Evolutionary conservation across 2,797 vertebrate species (phyloP).

Genomic region (Gobionotothen gibberifrons): DNA sequence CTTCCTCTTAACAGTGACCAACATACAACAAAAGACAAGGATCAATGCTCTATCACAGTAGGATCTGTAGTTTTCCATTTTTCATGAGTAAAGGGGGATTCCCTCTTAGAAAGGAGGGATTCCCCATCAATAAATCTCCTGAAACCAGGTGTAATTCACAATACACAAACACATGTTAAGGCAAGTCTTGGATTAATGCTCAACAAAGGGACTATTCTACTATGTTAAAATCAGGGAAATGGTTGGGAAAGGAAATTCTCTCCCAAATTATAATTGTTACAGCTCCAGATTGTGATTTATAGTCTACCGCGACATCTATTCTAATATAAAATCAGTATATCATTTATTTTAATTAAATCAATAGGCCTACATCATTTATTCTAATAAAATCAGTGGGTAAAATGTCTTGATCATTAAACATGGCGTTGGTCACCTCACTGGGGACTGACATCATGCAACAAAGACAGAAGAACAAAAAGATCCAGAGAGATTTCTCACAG

Average conservation of each 20-base stretch:
- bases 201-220: not conserved
- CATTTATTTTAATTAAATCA: too few relatives aligned
- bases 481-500: slow-evolving; percentile 89
- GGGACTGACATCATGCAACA: slow-evolving; percentile 58
- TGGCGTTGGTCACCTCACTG: slow-evolving; percentile 67
- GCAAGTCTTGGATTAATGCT: not conserved
- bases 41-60: slow-evolving; percentile 5
- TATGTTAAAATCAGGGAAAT: not conserved
- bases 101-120: slow-evolving; percentile 59
- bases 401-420: slow-evolving; percentile 58
- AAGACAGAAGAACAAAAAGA: slow-evolving; percentile 51
- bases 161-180: not conserved
- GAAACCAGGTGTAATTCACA: slow-evolving; percentile 15
- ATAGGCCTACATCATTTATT: too few relatives aligned
- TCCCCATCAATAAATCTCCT: slow-evolving; percentile 41
- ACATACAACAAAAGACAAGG: slow-evolving; percentile 10
- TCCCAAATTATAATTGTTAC: too few relatives aligned
- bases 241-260: not conserved
- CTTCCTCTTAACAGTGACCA: not conserved
- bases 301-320: not conserved
- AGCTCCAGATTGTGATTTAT: not conserved
- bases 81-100: slow-evolving; percentile 53
- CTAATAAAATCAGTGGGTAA: slow-evolving; percentile 16
- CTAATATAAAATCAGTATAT: not conserved
- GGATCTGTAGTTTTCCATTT: slow-evolving; percentile 33